A percentile compares a stretch with the other conserved stretches of the same genome.
Evolutionary conservation across 37 sponge, comb jelly and placozoan genomes (phyloP).

Genomic region (Aphrocallistes beatrix): DNA sequence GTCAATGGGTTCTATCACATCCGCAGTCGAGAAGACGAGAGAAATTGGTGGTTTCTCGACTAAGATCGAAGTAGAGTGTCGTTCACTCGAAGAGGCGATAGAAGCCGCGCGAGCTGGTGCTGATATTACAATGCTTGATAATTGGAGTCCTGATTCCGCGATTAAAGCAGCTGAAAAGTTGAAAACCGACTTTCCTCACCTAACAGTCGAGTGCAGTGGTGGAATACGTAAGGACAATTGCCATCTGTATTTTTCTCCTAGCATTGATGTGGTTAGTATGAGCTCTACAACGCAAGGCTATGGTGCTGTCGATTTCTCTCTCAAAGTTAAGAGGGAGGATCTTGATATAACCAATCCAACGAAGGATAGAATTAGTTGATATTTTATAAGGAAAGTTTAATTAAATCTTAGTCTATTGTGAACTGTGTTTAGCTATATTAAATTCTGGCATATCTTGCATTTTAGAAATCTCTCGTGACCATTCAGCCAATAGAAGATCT

Average conservation of each 20-base stretch:
- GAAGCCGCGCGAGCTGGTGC: slow-evolving; percentile 72
- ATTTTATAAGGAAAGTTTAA: too few species aligned
- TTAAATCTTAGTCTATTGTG: too few species aligned
- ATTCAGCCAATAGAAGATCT: too few species aligned
- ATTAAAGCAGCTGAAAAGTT: slow-evolving; percentile 39
- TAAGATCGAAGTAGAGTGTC: slow-evolving; percentile 94
- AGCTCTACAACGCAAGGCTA: slow-evolving; percentile 82
- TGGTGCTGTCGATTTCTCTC: slow-evolving; percentile 69
- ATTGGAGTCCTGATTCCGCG: slow-evolving; percentile 60
- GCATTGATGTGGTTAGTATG: slow-evolving; percentile 72
- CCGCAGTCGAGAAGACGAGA: slow-evolving; percentile 64
- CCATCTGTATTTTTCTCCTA: slow-evolving; percentile 43
- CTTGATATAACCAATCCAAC: slow-evolving; percentile 62
- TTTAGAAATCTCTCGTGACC: too few species aligned
- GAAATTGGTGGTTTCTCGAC: slow-evolving; percentile 64
- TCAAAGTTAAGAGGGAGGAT: slow-evolving; percentile 69
- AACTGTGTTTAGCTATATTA: too few species aligned
- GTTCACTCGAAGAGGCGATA: slow-evolving; percentile 56
- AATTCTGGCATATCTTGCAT: too few species aligned
- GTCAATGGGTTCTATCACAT: slow-evolving; percentile 56
- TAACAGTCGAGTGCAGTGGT: slow-evolving; percentile 82
- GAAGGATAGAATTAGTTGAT: not conserved
- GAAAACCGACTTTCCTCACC: slow-evolving; percentile 51
- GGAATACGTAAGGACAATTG: slow-evolving; percentile 58
- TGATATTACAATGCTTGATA: slow-evolving; percentile 87